Base-by-base conservation (phyloP, 2,113 vertebrate species). In the Festucalex cinctus region DNA sequence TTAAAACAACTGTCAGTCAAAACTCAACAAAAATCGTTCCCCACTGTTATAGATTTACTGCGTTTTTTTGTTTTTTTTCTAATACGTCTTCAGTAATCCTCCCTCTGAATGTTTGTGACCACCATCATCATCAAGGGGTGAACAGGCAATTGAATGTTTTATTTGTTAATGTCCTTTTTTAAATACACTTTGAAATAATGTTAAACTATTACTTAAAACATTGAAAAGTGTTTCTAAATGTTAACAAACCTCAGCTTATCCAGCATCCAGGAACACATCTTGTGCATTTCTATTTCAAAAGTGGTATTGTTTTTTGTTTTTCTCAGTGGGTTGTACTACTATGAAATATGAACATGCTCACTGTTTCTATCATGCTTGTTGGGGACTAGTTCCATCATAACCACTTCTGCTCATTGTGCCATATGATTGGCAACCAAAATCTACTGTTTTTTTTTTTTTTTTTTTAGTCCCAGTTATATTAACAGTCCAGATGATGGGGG, bases 321-420 rank as follows among this genome's bases (percentile, higher is more conserved):
- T 20, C 12, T 35, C 10, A 64, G 20, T 59, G 56, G 59, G 20
- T 51, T 20, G 19, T 22, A 51, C 9, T 54, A 9, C 9, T 73
- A 63, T 24, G 16, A 63, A n/a, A 48, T 19, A 37, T 59, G 26
- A 65, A 46, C 37, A 56, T 69, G 14, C 60, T 65, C 7, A 51
- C 17, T 65, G 37, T 57, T 17, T 70, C 65, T 64, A 14, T 70
- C 63, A 32, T 65, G 58, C n/a, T 6, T 65, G 59, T 68, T 63
- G 66, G 62, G 67, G 63, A 78, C 69, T 84, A 64, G 58, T 73
- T 79, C 39, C 61, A 62, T 57, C 22, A 36, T 58, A 69, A 77
- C 36, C 59, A 75, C 60, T 51, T 43, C 65, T 83, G 32, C 75
- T 76, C 26, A 68, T 63, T 9, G 19, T 3, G 48, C 9, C 48